Evolutionary conservation across 2,113 vertebrate species (phyloP).

Genomic region (Emydura subglobosa): DNA sequence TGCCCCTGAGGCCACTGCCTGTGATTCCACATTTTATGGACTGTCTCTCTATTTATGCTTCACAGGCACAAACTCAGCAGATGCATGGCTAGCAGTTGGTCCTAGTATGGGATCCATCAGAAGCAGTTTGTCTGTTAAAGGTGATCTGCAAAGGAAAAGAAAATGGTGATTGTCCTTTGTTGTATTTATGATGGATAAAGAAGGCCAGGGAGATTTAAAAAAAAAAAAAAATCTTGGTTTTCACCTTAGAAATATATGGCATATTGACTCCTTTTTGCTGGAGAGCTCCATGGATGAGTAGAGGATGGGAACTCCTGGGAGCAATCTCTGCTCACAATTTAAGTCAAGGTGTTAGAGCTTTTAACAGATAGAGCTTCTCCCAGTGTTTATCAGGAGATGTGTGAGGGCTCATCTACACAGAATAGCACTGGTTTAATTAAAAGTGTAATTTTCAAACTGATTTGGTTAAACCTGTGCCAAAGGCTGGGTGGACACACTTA

Average conservation of each 20-base stretch:
- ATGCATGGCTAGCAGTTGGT: constrained; percentile 62
- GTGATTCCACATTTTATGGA: constrained; percentile 70
- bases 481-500: not conserved
- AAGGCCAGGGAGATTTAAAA: not conserved
- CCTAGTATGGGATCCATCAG: constrained; percentile 72
- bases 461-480: constrained; percentile 15
- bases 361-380: not conserved
- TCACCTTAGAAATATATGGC: constrained; percentile 4
- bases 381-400: not conserved
- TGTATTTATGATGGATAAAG: constrained; percentile 54
- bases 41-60: constrained; percentile 58
- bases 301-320: constrained; percentile 22
- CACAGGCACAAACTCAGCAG: constrained; percentile 49
- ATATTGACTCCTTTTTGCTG: not conserved
- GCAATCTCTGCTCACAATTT: not conserved
- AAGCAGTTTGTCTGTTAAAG: constrained; percentile 68
- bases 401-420: not conserved
- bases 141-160: constrained; percentile 61
- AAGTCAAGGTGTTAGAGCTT: not conserved
- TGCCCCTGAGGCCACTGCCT: constrained; percentile 63
- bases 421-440: not conserved
- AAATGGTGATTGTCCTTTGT: constrained; percentile 58
- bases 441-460: not conserved
- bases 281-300: not conserved
- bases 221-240: not conserved